A percentile compares a stretch with the other conserved stretches of the same genome.
phyloP scores from a whole-genome alignment of 2,888 invertebrate species.

The Malthinus flaveolus region DNA sequence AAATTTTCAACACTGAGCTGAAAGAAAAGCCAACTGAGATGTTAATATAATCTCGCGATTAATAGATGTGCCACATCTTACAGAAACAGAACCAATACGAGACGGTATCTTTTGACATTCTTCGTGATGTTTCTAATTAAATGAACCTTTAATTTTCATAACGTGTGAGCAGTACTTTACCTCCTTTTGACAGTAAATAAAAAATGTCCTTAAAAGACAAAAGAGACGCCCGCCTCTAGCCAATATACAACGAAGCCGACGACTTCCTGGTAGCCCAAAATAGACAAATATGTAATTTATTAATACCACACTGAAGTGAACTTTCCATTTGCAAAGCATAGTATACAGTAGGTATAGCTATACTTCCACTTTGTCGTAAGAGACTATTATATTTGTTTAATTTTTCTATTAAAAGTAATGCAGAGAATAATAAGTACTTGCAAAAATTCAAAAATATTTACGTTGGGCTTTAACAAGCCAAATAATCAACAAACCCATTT shows the following conservation, averaged over 20 bases:
- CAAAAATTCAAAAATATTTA: neutral
- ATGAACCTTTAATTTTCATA: too few relatives aligned
- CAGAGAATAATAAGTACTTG: neutral
- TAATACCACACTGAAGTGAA: neutral
- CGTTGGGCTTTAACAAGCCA: neutral
- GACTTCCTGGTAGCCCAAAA: slow-evolving; percentile 4
- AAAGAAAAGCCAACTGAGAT: too few relatives aligned
- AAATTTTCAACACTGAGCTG: too few relatives aligned
- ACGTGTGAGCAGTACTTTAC: too few relatives aligned
- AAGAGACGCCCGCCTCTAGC: neutral
- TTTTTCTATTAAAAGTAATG: neutral
- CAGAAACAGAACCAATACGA: too few relatives aligned
- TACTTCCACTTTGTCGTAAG: neutral
- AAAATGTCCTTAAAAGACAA: neutral
- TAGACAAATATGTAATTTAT: slow-evolving; percentile 5
- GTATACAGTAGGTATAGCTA: too few relatives aligned
- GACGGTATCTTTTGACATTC: too few relatives aligned
- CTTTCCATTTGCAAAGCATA: neutral
- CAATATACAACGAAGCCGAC: neutral
- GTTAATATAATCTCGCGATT: too few relatives aligned
- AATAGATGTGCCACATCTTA: too few relatives aligned
- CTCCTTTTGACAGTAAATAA: neutral
- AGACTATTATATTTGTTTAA: slow-evolving; percentile 1
- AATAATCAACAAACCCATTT: too few relatives aligned
- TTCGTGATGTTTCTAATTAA: too few relatives aligned